Conservation (phyloP, 2,797 vertebrate species). For the Podarcis lilfordi region DNA sequence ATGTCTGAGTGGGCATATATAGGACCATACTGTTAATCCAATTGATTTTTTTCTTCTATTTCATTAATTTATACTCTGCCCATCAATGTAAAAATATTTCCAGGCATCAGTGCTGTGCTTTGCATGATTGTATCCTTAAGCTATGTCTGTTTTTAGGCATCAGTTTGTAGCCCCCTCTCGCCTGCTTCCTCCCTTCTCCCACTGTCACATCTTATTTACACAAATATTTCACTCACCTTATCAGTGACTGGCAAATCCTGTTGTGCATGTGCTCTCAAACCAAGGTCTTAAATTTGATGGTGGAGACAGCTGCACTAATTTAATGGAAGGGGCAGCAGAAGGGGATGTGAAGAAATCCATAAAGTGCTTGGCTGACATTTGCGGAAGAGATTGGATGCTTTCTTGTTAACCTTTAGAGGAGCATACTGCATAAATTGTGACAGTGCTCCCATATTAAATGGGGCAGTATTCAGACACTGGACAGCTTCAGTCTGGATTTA, state of each 20-base stretch:
- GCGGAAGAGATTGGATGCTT: constrained; percentile 71
- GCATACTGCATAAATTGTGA: constrained; percentile 67
- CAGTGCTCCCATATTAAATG: constrained; percentile 63
- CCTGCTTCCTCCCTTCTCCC: constrained; percentile 23
- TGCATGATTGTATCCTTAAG: background rate
- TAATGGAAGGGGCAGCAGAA: constrained; percentile 64
- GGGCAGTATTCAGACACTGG: constrained; percentile 45
- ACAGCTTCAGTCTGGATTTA: constrained; percentile 62
- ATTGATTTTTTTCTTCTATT: background rate
- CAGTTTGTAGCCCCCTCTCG: constrained; percentile 7
- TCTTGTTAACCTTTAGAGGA: constrained; percentile 70
- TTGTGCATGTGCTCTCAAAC: constrained; percentile 60
- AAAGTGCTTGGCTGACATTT: constrained; percentile 73
- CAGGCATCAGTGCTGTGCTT: background rate
- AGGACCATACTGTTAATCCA: too few relatives aligned
- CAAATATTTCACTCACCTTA: constrained; percentile 50
- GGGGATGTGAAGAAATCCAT: constrained; percentile 61
- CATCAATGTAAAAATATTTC: background rate
- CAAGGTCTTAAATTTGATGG: constrained; percentile 67
- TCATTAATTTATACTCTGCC: background rate
- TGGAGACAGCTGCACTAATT: constrained; percentile 68
- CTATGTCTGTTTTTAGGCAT: constrained; percentile 39
- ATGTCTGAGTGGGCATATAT: too few relatives aligned
- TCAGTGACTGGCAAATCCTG: constrained; percentile 62
- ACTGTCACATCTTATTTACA: constrained; percentile 35